Percentiles rank a stretch among this genome's conserved stretches.
Evolutionary conservation across 2,797 vertebrate genomes (phyloP).

Genomic region (Peromyscus attwateri): DNA sequence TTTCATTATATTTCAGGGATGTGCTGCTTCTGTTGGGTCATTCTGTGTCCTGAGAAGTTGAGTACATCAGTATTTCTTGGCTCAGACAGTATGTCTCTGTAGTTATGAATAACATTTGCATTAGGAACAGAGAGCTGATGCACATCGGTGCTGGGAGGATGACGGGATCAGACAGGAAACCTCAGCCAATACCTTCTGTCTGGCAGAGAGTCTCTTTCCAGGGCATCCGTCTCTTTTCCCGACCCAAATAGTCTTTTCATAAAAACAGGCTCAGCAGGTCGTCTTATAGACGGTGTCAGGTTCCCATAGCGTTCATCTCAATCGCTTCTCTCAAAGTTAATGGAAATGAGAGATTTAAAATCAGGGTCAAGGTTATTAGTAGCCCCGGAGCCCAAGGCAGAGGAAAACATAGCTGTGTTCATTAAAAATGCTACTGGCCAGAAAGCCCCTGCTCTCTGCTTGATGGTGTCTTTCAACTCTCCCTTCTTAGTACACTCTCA

Average conservation of each 20-base stretch:
- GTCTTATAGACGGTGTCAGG: constrained; percentile 64
- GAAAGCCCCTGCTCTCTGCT: neutral
- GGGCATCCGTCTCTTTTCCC: neutral
- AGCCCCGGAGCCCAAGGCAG: neutral
- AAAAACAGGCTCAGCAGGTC: constrained; percentile 76
- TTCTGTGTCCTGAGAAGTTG: constrained; percentile 50
- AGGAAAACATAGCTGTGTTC: neutral
- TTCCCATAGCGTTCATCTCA: constrained; percentile 72
- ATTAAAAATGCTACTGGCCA: constrained; percentile 3
- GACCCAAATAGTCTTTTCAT: constrained; percentile 73
- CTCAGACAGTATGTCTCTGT: constrained; percentile 80
- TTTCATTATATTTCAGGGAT: constrained; percentile 55
- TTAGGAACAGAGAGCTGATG: constrained; percentile 79
- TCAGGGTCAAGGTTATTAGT: constrained; percentile 55
- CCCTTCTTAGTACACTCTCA: neutral
- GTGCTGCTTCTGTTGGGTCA: constrained; percentile 60
- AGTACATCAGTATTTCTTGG: constrained; percentile 74
- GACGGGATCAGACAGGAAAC: constrained; percentile 68
- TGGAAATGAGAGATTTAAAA: constrained; percentile 58
- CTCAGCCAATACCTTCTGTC: constrained; percentile 80
- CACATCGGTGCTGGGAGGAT: constrained; percentile 58
- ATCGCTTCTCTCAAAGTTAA: constrained; percentile 53
- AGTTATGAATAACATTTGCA: constrained; percentile 75
- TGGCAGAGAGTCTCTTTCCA: constrained; percentile 72
- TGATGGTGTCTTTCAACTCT: neutral